phyloP scores from a whole-genome alignment of 2,113 vertebrate species.

The Sinocyclocheilus rhinocerous region DNA sequence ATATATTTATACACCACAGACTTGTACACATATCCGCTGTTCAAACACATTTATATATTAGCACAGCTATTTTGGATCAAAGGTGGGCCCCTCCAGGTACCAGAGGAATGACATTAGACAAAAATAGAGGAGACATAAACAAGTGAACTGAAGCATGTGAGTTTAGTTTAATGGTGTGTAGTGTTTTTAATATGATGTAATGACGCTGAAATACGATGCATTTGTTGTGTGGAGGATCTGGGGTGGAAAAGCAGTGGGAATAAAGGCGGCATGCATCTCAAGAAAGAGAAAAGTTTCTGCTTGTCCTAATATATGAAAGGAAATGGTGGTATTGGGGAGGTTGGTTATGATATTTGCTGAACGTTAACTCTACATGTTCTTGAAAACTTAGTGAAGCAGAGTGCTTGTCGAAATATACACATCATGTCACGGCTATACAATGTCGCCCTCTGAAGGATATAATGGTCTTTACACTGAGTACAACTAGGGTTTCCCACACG shows the following conservation, averaged over 20 bases:
- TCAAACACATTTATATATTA: slow-evolving; percentile 57
- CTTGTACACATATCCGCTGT: slow-evolving; percentile 23
- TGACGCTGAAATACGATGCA: background rate
- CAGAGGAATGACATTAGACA: background rate
- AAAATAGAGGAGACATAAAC: slow-evolving; percentile 42
- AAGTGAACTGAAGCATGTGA: background rate
- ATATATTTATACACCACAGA: slow-evolving; percentile 53
- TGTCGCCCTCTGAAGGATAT: slow-evolving; percentile 31
- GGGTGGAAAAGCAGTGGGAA: background rate
- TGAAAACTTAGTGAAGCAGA: background rate
- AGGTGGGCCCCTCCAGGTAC: slow-evolving; percentile 31
- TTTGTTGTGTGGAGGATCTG: slow-evolving; percentile 15
- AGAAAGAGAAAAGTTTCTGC: background rate
- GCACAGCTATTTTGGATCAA: slow-evolving; percentile 58
- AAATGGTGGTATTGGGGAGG: background rate
- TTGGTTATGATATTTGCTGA: background rate
- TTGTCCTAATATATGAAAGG: background rate
- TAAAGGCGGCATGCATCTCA: background rate
- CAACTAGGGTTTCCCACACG: background rate
- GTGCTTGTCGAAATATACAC: background rate
- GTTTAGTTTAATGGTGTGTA: slow-evolving; percentile 20
- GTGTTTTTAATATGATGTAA: slow-evolving; percentile 29
- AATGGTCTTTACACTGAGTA: background rate
- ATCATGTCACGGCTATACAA: background rate
- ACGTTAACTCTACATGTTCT: background rate